Conservation (phyloP, 1,140 invertebrate species). For the Lucilia sericata region DNA sequence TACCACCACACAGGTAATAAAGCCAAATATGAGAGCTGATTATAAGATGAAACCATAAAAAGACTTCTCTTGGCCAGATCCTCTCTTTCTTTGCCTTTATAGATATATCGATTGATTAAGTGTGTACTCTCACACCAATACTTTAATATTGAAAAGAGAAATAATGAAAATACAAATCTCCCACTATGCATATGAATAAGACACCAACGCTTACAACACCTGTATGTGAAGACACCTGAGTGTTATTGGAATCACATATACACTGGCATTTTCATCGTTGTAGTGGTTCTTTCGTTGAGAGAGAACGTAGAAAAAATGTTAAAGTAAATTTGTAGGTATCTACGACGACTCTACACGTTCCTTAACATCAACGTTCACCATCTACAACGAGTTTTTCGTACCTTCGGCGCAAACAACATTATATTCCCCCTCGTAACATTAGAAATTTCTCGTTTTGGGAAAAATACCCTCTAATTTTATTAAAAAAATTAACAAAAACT, state of each 20-base stretch:
- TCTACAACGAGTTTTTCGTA: slow-evolving; percentile 43
- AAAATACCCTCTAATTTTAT: background rate
- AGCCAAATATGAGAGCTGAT: background rate
- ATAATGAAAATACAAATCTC: background rate
- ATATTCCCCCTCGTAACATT: slow-evolving; percentile 41
- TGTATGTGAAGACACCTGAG: slow-evolving; percentile 19
- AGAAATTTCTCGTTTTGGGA: slow-evolving; percentile 37
- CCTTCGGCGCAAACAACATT: slow-evolving; percentile 43
- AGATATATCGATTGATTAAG: background rate
- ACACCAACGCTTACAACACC: slow-evolving; percentile 18
- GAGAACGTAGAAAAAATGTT: background rate
- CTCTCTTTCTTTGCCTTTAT: background rate
- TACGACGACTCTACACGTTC: slow-evolving; percentile 39
- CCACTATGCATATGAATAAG: slow-evolving; percentile 4
- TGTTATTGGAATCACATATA: background rate
- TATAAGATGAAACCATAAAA: slow-evolving; percentile 38
- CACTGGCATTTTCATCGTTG: background rate
- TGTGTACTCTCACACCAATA: no score
- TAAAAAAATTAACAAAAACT: slow-evolving; percentile 19
- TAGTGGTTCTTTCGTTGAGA: background rate
- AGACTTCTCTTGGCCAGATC: background rate
- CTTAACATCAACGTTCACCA: slow-evolving; percentile 41
- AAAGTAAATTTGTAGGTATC: slow-evolving; percentile 41
- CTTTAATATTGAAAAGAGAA: background rate
- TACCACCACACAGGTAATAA: background rate